These are phyloP conservation scores for Peromyscus nudipes DNA, from an alignment of 2,797 vertebrate species.

Conservation along the genomic window DNA sequence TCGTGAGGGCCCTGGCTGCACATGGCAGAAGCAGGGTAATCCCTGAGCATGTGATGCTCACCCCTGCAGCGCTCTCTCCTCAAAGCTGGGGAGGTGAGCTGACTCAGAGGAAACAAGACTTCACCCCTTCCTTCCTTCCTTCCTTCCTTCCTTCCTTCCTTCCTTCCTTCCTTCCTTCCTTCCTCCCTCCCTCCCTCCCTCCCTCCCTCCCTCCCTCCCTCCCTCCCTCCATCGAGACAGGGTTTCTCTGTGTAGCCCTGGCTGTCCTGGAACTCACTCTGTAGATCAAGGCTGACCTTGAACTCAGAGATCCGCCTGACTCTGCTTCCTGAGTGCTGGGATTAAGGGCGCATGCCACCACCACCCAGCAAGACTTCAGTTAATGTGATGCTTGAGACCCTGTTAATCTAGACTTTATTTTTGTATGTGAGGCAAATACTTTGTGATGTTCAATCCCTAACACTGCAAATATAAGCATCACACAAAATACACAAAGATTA, in stretches of 20 bases:
- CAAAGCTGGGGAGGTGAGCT: background rate
- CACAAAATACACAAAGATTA: background rate
- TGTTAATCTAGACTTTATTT: constrained; percentile 11
- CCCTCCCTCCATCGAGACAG: background rate
- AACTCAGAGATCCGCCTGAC: background rate
- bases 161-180: too few species aligned
- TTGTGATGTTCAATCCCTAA: background rate
- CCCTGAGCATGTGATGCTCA: background rate
- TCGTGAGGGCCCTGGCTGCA: background rate
- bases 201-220: too few species aligned
- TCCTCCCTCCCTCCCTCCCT: too few species aligned
- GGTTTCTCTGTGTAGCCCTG: background rate
- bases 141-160: too few species aligned
- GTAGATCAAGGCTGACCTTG: background rate
- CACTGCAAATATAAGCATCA: background rate
- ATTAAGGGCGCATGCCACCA: background rate
- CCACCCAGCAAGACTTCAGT: background rate
- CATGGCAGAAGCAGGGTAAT: background rate
- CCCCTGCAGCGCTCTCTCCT: background rate
- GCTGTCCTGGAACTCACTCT: background rate
- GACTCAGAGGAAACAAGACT: background rate
- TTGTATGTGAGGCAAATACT: constrained; percentile 44
- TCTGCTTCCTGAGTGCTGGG: background rate
- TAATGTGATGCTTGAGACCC: background rate
- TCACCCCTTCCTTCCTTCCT: background rate